A percentile compares a stretch with the other conserved stretches of the same genome.
Evolutionary conservation across 2,888 invertebrate species (phyloP).

Genomic region (Sarcophaga caerulescens): DNA sequence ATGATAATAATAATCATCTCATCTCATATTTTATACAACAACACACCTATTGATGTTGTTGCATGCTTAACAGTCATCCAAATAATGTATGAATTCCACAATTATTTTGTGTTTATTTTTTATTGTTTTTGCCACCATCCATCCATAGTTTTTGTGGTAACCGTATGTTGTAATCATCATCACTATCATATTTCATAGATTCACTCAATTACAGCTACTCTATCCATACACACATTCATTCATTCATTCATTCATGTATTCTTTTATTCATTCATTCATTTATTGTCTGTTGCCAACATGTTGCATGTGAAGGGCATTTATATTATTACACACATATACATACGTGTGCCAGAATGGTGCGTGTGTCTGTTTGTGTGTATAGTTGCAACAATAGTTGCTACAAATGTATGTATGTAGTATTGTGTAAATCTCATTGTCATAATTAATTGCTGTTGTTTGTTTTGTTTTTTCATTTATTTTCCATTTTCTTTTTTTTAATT

Average conservation of each 20-base stretch:
- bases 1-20: slow-evolving; percentile 33
- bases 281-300: slow-evolving; percentile 49
- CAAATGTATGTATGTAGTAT: slow-evolving; percentile 8
- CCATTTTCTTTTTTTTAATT: background rate
- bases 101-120: slow-evolving; percentile 4
- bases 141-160: background rate
- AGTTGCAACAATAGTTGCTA: background rate
- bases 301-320: slow-evolving; percentile 63
- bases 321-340: no score
- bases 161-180: slow-evolving; percentile 13
- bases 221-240: background rate
- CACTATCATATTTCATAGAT: slow-evolving; percentile 42
- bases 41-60: slow-evolving; percentile 41
- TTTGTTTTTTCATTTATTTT: slow-evolving; percentile 20
- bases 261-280: slow-evolving; percentile 1
- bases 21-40: slow-evolving; percentile 3
- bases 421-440: slow-evolving; percentile 56
- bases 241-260: background rate
- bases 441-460: slow-evolving; percentile 48
- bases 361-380: background rate
- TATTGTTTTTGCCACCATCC: background rate
- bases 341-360: no score
- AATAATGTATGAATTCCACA: slow-evolving; percentile 27
- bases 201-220: background rate
- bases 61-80: slow-evolving; percentile 55